A percentile compares a stretch with the other conserved stretches of the same genome.
phyloP scores from a whole-genome alignment of 2,797 vertebrate species.

The Rachycentron canadum region DNA sequence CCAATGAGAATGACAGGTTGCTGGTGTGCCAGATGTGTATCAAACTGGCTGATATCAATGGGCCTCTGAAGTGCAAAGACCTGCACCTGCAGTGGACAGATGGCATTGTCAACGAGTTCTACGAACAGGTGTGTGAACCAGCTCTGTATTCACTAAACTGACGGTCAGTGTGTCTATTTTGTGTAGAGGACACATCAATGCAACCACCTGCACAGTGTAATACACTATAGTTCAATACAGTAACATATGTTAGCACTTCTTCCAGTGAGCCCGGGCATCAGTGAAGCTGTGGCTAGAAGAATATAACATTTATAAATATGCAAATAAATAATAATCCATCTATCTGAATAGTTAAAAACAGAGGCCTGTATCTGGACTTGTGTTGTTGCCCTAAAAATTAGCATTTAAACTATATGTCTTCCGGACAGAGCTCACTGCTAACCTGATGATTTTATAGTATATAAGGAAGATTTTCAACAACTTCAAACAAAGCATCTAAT shows the following conservation, averaged over 20 bases:
- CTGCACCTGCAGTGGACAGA: slow-evolving; percentile 98
- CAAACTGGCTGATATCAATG: slow-evolving; percentile 98
- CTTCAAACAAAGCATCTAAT: not conserved
- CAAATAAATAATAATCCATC: not conserved
- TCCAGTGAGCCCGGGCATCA: not conserved
- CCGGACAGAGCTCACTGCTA: not conserved
- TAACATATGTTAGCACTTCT: not conserved
- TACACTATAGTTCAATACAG: not conserved
- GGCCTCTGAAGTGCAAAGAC: slow-evolving; percentile 95
- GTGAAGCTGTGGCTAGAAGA: not conserved
- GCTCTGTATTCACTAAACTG: slow-evolving; percentile 14
- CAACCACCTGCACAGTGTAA: not conserved
- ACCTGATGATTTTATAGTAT: not conserved
- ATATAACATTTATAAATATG: not conserved
- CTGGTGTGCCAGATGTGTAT: slow-evolving; percentile 99
- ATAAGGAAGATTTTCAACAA: not conserved
- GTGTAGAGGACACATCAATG: not conserved
- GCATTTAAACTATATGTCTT: not conserved
- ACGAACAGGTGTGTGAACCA: slow-evolving; percentile 91
- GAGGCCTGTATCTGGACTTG: not conserved
- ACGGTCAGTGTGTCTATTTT: slow-evolving; percentile 23
- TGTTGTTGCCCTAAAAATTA: not conserved
- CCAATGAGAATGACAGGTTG: slow-evolving; percentile 96
- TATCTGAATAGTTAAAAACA: not conserved
- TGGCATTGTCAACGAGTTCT: slow-evolving; percentile 99